phyloP scores from a whole-genome alignment of 1,140 invertebrate genomes.

The Temnothorax curvispinosus region DNA sequence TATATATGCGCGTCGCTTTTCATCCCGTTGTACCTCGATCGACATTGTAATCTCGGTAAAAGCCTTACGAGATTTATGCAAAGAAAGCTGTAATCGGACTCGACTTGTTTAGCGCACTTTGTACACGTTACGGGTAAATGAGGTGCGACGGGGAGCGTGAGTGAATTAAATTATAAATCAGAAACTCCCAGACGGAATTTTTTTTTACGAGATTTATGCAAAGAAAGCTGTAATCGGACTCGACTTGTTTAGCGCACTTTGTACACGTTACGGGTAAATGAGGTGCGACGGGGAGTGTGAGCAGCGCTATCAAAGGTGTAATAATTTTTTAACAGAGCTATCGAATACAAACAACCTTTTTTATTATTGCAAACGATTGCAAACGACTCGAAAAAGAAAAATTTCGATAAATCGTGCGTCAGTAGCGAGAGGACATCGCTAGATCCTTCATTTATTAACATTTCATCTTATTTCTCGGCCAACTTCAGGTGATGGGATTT shows the following conservation, averaged over 20 bases:
- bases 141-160: neutral
- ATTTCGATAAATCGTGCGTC: neutral
- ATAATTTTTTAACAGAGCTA: neutral
- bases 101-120: neutral
- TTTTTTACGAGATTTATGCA: too few relatives aligned
- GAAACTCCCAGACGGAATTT: neutral
- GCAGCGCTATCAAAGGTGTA: neutral
- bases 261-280: too few relatives aligned
- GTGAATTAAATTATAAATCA: neutral
- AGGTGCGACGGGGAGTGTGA: too few relatives aligned
- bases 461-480: neutral
- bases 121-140: neutral
- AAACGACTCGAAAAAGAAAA: neutral
- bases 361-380: neutral
- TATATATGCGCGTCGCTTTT: slow-evolving; percentile 23
- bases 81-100: slow-evolving; percentile 31
- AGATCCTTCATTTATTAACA: neutral
- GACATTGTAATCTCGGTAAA: slow-evolving; percentile 11
- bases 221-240: too few relatives aligned
- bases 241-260: too few relatives aligned
- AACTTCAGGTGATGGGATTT: neutral
- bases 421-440: neutral
- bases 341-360: neutral
- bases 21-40: slow-evolving; percentile 37
- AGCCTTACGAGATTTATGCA: slow-evolving; percentile 13